Percentiles rank a stretch among this genome's conserved stretches.
Evolutionary conservation across 1,140 invertebrate species (phyloP).

Genomic region (Lerema accius): DNA sequence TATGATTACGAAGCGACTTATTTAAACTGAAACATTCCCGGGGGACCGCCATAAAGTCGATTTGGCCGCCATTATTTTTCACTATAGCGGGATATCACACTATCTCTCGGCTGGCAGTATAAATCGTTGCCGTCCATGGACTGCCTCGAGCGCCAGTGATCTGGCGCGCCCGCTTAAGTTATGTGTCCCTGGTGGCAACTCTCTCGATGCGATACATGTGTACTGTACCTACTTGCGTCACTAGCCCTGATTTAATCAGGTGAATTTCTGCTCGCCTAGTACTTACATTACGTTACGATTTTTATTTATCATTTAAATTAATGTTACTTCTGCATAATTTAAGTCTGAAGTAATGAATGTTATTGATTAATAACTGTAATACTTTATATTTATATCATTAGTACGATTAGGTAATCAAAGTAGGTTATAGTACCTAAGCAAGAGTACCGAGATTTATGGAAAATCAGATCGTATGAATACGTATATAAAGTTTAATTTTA

Average conservation of each 20-base stretch:
- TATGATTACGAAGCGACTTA: conserved; percentile 24
- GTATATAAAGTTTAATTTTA: too few species aligned
- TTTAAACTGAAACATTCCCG: conserved; percentile 34
- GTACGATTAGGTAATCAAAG: too few species aligned
- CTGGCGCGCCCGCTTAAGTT: conserved; percentile 69
- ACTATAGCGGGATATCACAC: conserved; percentile 54
- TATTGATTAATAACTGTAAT: too few species aligned
- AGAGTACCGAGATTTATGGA: too few species aligned
- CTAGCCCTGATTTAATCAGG: conserved; percentile 32
- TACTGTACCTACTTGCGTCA: conserved; percentile 45
- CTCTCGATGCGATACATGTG: conserved; percentile 57
- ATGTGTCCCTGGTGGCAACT: conserved; percentile 65
- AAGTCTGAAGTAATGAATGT: too few species aligned
- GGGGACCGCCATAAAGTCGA: conserved; percentile 49
- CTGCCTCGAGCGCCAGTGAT: conserved; percentile 65
- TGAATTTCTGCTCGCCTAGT: not conserved
- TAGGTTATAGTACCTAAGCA: too few species aligned
- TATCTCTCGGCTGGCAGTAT: conserved; percentile 54
- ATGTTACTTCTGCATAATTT: too few species aligned
- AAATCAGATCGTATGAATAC: too few species aligned
- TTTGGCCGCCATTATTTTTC: conserved; percentile 70
- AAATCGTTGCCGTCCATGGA: conserved; percentile 59
- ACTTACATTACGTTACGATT: not conserved
- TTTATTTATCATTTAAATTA: not conserved
- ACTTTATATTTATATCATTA: too few species aligned